Base-by-base conservation (phyloP, 2,888 invertebrate species). In the Myopa testacea region DNA sequence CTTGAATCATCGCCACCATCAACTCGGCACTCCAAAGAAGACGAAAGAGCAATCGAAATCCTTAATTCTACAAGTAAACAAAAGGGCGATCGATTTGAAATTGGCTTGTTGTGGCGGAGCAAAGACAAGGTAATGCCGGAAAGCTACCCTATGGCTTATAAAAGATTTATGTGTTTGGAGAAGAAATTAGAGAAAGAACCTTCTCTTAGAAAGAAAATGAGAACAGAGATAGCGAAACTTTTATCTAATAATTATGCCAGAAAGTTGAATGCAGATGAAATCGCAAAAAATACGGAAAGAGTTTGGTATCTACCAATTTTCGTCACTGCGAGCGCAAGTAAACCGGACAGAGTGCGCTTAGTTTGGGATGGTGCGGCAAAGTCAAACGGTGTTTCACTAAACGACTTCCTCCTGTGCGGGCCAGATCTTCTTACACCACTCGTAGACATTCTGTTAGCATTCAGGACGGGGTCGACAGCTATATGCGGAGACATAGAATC, bases 351-450 rank as follows among this genome's bases (percentile, higher is more conserved):
- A 75, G 50, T 85, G 3, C 78, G 85, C 55, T 65, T 87, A 6
- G 86, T 87, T 0, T 86, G 80, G 80, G 86, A 87, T 78, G 86
- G 86, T 1, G 86, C 86, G 5, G 86, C 85, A 0, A 82, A 81
- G 62, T 80, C 77, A 6, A 70, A 83, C n/a, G 85, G 85, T 4
- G 68, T 80, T 0, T 81, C 80, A 6, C 76, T 86, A 4, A 87
- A 87, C 75, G 83, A 84, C 16, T 74, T 81, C n/a, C 77, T 89
- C 8, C 60, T 85, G 10, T 81, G 81, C n/a, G 87, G 87, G 1
- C 86, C 88, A 0, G 87, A 88, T 69, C 67, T 81, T 10, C 72
- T 81, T 2, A 78, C 81, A 37, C 75, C 80, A 5, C 69, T 81
- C 7, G 58, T 80, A 14, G 78, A 76, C 8, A 55, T 82, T 0